phyloP scores from a whole-genome alignment of 2,888 invertebrate genomes.

The Boloria euphrosyne region DNA sequence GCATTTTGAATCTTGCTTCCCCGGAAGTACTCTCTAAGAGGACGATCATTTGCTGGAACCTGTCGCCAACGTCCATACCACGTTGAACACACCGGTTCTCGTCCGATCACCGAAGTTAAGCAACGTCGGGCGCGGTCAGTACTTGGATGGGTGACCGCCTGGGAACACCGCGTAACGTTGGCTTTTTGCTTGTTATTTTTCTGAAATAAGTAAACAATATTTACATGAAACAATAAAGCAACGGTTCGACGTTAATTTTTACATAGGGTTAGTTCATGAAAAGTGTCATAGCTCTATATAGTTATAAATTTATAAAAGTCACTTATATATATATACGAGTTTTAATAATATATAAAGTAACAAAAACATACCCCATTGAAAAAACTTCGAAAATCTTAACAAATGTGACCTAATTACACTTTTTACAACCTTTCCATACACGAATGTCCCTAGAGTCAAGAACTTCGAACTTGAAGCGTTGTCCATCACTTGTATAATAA shows the following conservation, averaged over 20 bases:
- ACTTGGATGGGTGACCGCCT: constrained; percentile 65
- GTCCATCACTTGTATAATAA: constrained; percentile 42
- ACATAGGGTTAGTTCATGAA: too few species aligned
- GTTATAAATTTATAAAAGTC: too few species aligned
- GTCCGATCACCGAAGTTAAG: constrained; percentile 61
- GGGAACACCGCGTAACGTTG: constrained; percentile 62
- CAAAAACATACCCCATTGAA: not conserved
- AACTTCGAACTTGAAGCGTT: constrained; percentile 40
- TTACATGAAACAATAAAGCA: too few species aligned
- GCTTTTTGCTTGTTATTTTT: constrained; percentile 41
- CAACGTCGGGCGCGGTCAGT: constrained; percentile 58
- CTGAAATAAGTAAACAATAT: too few species aligned
- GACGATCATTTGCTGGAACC: too few species aligned
- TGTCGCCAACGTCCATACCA: constrained; percentile 28
- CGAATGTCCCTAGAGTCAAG: constrained; percentile 33
- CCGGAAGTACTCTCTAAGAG: too few species aligned
- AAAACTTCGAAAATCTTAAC: constrained; percentile 33
- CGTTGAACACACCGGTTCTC: constrained; percentile 57
- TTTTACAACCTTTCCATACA: constrained; percentile 33
- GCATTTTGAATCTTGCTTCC: constrained; percentile 22
- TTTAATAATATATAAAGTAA: not conserved
- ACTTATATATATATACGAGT: too few species aligned
- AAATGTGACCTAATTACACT: constrained; percentile 38
- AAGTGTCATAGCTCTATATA: too few species aligned
- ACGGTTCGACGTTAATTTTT: too few species aligned